Conservation (phyloP, 2,888 invertebrate species). For the Polydrusus cervinus region DNA sequence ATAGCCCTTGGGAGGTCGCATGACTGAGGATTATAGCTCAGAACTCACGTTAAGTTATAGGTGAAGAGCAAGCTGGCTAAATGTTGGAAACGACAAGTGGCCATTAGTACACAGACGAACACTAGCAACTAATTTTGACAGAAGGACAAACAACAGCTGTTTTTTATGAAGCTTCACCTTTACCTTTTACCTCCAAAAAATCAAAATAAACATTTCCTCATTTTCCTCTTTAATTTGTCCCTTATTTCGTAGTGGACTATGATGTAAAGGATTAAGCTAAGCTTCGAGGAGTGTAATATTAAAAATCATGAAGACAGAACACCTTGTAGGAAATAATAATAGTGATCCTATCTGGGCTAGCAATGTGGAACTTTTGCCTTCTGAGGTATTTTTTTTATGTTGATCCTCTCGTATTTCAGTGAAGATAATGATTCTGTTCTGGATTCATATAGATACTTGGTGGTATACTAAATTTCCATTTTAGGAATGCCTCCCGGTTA, state of each 20-base stretch:
- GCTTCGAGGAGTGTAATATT: background rate
- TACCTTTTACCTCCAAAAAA: slow-evolving; percentile 5
- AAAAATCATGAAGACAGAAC: slow-evolving; percentile 64
- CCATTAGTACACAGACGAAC: no score
- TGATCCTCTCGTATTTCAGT: slow-evolving; percentile 1
- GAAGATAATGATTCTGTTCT: background rate
- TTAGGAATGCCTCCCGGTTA: slow-evolving; percentile 67
- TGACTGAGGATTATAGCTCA: no score
- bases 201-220: background rate
- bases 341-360: slow-evolving; percentile 66
- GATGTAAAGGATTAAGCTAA: background rate
- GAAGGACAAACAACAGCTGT: slow-evolving; percentile 1
- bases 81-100: no score
- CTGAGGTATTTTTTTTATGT: slow-evolving; percentile 60
- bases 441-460: background rate
- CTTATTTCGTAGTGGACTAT: background rate
- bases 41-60: no score
- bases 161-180: no score
- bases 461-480: slow-evolving; percentile 19
- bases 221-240: no score
- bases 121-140: slow-evolving; percentile 1
- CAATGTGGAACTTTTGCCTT: slow-evolving; percentile 63
- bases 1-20: no score
- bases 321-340: slow-evolving; percentile 52
- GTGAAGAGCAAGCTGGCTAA: no score